Percentiles rank a stretch among this genome's conserved stretches.
Conservation (phyloP, 2,113 vertebrate genomes). For the Paracyprichromis sp. region DNA sequence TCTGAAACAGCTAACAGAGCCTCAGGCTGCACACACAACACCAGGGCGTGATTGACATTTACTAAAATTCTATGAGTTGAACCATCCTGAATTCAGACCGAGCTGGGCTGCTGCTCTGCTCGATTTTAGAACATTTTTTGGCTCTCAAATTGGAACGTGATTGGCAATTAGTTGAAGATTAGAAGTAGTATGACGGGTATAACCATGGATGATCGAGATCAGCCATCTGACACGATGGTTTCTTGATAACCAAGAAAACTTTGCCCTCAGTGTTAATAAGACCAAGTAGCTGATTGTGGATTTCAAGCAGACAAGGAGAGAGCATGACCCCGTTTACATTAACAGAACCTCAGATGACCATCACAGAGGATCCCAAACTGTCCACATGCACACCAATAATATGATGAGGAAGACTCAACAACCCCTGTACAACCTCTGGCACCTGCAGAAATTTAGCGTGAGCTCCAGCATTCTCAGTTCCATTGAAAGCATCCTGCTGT, state of each 20-base stretch:
- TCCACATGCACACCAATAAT: neutral
- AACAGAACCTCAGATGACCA: neutral
- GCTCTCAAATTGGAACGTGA: neutral
- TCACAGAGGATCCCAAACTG: neutral
- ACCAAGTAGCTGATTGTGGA: neutral
- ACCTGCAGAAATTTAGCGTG: neutral
- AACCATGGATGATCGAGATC: neutral
- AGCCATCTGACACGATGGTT: neutral
- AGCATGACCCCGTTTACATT: neutral
- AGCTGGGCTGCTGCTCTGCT: neutral
- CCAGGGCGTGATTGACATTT: constrained; percentile 6
- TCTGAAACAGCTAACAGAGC: constrained; percentile 14
- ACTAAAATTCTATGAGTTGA: constrained; percentile 26
- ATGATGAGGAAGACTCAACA: rapidly evolving
- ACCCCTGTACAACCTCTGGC: neutral
- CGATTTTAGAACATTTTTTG: neutral
- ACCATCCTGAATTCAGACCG: neutral
- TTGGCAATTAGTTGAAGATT: neutral
- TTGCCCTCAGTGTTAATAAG: neutral
- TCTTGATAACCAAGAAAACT: neutral
- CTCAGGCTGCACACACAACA: constrained; percentile 22
- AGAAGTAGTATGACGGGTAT: neutral
- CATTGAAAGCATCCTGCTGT: neutral
- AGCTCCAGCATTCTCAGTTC: neutral
- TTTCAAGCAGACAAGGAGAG: neutral